Evolutionary conservation across 2,888 invertebrate genomes (phyloP), one percentile per base, ranked within the genome.

Genomic region (Eristalinus sepulchralis): DNA sequence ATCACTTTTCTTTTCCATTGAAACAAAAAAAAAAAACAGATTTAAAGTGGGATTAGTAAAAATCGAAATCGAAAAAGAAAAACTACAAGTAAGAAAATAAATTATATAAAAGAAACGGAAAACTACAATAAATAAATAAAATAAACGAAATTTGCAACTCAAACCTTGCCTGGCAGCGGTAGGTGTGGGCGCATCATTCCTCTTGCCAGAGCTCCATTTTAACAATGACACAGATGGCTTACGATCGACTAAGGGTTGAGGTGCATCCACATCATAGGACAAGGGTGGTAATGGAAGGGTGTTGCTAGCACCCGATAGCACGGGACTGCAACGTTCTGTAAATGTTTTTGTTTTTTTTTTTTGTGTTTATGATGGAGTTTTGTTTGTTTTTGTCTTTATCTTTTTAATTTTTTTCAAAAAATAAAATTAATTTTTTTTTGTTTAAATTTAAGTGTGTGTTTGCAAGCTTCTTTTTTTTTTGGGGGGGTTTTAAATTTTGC

Each of bases 251-350:
- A 96, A 93, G 84, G 96, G 96, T 93, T 96, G 96, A 79, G 96
- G 95, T 75, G 95, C 93, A 92, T 96, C 96, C 90, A 94, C 93
- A 90, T 96, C 96, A 92, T 95, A 93, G 89, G 94, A 92, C 88
- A 93, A 93, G 88, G 93, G 93, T 79, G 94, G 94, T 88, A 94
- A 94, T 90, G 95, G 94, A 90, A 91, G 90, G 89, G 93, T 92
- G 90, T 92, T 92, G 91, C 82, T 68, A 72, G 92, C 91, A 89
- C 94, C 94, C 90, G 95, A 94, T 91, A 92, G 90, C 63, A 95
- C 94, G 90, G 96, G 95, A 90, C 96, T 96, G 93, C 96, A 96
- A 94, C 95, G 94, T 93, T 96, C 96, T 96, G 94, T 88, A 83
- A 83, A 83, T 88, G 86, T 88, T 36, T 88, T 88, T 89, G 77